A percentile compares a stretch with the other conserved stretches of the same genome.
phyloP scores from a whole-genome alignment of 1,140 invertebrate genomes.

The Thaumatotibia leucotreta region DNA sequence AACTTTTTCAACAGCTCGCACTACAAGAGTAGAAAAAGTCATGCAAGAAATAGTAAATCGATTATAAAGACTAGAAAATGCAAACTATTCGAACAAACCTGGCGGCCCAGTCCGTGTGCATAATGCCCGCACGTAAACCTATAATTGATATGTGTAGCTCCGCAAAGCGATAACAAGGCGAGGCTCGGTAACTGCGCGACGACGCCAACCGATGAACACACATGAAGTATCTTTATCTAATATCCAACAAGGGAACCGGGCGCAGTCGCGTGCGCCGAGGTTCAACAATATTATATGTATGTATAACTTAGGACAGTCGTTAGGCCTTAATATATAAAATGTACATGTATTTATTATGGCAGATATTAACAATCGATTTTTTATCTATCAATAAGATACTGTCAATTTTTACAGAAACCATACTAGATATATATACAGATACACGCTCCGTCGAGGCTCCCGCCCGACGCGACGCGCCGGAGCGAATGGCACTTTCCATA shows the following conservation, averaged over 20 bases:
- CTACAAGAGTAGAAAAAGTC: constrained; percentile 34
- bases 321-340: constrained; percentile 70
- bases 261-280: constrained; percentile 30
- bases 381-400: constrained; percentile 58
- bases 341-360: constrained; percentile 72
- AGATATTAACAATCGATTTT: constrained; percentile 72
- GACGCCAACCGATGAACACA: constrained; percentile 31
- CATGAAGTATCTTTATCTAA: constrained; percentile 39
- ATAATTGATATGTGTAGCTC: constrained; percentile 59
- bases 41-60: constrained; percentile 47
- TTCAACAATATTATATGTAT: constrained; percentile 46
- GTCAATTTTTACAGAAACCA: constrained; percentile 67
- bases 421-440: constrained; percentile 48
- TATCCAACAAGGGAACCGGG: constrained; percentile 43
- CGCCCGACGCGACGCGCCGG: constrained; percentile 23
- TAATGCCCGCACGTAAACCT: constrained; percentile 38
- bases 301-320: constrained; percentile 64
- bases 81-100: constrained; percentile 55
- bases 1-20: constrained; percentile 24
- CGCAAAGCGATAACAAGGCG: constrained; percentile 15
- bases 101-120: constrained; percentile 30
- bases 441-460: constrained; percentile 42
- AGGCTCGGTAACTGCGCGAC: constrained; percentile 11
- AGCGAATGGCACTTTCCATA: constrained; percentile 51
- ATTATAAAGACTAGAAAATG: constrained; percentile 72